Evolutionary conservation across 2,113 vertebrate genomes (phyloP).

Genomic region (Tachysurus fulvidraco): DNA sequence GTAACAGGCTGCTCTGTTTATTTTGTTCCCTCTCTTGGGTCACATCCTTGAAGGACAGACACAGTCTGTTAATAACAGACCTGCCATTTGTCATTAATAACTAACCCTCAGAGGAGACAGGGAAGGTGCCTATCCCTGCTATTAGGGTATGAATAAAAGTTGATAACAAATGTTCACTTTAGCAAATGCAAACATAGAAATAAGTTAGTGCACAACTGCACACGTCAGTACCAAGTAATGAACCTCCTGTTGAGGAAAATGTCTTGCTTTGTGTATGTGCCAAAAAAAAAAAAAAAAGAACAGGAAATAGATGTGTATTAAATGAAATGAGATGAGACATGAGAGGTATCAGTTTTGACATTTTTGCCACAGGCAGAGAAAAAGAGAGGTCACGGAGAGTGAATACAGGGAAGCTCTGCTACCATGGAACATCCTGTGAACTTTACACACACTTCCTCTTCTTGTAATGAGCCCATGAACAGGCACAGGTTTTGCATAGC

Average conservation of each 20-base stretch:
- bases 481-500: not conserved
- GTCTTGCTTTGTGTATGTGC: not conserved
- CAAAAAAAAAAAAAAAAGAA: not conserved
- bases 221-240: not conserved
- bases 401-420: not conserved
- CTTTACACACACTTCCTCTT: slow-evolving; percentile 55
- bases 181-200: not conserved
- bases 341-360: not conserved
- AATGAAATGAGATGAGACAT: not conserved
- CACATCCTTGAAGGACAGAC: slow-evolving; percentile 34
- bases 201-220: not conserved
- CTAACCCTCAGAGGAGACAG: not conserved
- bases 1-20: slow-evolving; percentile 58
- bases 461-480: slow-evolving; percentile 34
- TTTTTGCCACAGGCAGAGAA: not conserved
- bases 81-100: not conserved
- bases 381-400: not conserved
- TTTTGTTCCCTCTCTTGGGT: slow-evolving; percentile 39
- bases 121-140: not conserved
- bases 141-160: not conserved
- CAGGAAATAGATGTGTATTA: not conserved
- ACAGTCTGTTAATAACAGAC: slow-evolving; percentile 24
- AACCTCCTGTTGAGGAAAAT: not conserved
- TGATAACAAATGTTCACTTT: not conserved
- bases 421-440: slow-evolving; percentile 17